Percentiles rank a stretch among this genome's conserved stretches.
Evolutionary conservation across 2,113 vertebrate genomes (phyloP).

Genomic region (Gyps fulvus): DNA sequence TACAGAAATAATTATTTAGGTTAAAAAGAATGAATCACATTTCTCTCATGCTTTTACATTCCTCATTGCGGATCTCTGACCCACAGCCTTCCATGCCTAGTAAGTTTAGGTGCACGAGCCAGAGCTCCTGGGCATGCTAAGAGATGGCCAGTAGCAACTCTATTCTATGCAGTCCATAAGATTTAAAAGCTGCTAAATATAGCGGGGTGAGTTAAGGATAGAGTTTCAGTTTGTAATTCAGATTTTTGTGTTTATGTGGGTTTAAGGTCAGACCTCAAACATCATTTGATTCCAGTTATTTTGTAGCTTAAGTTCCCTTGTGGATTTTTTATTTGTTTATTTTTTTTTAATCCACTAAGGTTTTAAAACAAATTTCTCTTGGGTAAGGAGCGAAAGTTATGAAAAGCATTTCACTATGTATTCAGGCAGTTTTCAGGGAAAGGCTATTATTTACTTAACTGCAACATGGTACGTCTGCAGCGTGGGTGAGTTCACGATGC

Average conservation of each 20-base stretch:
- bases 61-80: not conserved
- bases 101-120: not conserved
- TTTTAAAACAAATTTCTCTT: slow-evolving; percentile 35
- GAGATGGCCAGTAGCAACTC: not conserved
- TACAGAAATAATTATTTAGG: not conserved
- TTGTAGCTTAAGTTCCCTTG: not conserved
- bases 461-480: not conserved
- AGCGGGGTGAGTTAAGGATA: not conserved
- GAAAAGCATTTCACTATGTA: slow-evolving; percentile 10
- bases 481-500: not conserved
- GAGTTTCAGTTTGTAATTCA: not conserved
- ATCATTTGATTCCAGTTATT: slow-evolving; percentile 4
- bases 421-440: not conserved
- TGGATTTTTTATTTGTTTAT: slow-evolving; percentile 27
- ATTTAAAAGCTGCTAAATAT: not conserved
- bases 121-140: not conserved
- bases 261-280: slow-evolving; percentile 21
- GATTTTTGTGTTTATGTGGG: not conserved
- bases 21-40: not conserved
- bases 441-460: not conserved
- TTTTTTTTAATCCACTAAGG: not conserved
- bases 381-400: not conserved
- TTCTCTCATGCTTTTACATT: not conserved
- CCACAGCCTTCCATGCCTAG: not conserved
- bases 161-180: not conserved